Conservation (phyloP, 2,797 vertebrate species). For the Takifugu ocellatus region DNA sequence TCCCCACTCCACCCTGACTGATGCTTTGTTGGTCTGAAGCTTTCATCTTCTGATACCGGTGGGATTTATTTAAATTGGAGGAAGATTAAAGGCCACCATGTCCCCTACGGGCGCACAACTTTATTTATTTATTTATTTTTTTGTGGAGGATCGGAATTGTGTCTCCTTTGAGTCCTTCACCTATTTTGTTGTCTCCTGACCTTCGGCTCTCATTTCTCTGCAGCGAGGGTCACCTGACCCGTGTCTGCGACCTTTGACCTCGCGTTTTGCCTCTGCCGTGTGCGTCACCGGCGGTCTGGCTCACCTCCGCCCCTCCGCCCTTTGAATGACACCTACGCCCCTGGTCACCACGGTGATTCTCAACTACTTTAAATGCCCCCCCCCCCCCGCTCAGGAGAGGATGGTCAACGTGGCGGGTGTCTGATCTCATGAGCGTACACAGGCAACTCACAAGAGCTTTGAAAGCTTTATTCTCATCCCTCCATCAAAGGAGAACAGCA, state of each 20-base stretch:
- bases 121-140: no score
- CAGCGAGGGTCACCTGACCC: conserved; percentile 28
- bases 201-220: not conserved
- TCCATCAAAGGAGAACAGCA: conserved; percentile 25
- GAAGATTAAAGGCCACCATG: no score
- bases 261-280: conserved; percentile 9
- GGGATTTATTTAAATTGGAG: no score
- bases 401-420: conserved; percentile 27
- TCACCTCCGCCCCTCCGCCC: conserved; percentile 7
- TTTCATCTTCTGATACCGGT: no score
- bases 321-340: conserved; percentile 27
- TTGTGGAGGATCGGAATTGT: no score
- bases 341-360: no score
- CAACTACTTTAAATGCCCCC: not conserved
- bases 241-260: conserved; percentile 44
- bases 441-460: no score
- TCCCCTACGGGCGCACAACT: no score
- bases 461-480: conserved; percentile 47
- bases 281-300: conserved; percentile 17
- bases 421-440: conserved; percentile 22
- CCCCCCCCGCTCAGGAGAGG: not conserved
- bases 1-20: no score
- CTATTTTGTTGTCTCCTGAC: not conserved
- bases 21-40: no score
- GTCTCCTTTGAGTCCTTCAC: not conserved